phyloP scores from a whole-genome alignment of 2,888 invertebrate genomes.

The Nasonia oneida region DNA sequence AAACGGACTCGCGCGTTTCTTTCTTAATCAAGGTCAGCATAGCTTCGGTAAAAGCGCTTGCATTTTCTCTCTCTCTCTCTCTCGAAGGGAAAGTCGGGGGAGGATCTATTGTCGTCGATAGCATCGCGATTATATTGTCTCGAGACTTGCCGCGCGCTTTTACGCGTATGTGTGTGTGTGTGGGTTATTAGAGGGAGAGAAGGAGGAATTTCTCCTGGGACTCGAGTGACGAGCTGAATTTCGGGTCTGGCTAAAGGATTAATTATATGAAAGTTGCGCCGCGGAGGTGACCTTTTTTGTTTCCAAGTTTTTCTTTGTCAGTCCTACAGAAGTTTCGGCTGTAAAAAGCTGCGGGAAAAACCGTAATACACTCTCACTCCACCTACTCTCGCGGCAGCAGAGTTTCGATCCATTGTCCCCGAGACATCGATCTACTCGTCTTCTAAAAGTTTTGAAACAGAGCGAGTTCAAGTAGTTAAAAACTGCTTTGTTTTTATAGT shows the following conservation, averaged over 20 bases:
- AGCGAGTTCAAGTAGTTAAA: too few relatives aligned
- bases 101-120: slow-evolving; percentile 39
- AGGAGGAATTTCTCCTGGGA: not conserved
- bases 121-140: slow-evolving; percentile 24
- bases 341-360: not conserved
- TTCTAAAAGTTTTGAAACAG: not conserved
- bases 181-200: too few relatives aligned
- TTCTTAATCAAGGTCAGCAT: slow-evolving; percentile 45
- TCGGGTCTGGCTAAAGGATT: not conserved
- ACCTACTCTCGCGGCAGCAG: not conserved
- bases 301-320: too few relatives aligned
- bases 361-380: not conserved
- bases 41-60: not conserved
- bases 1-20: slow-evolving; percentile 2
- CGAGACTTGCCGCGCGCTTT: not conserved
- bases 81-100: slow-evolving; percentile 23
- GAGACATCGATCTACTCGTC: not conserved
- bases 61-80: not conserved
- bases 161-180: not conserved
- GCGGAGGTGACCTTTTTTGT: not conserved
- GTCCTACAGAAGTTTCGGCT: not conserved
- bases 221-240: not conserved
- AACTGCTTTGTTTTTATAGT: too few relatives aligned
- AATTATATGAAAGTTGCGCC: not conserved
- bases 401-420: not conserved